Evolutionary conservation across 1,140 invertebrate genomes (phyloP).

Genomic region (Micrasema minimum): DNA sequence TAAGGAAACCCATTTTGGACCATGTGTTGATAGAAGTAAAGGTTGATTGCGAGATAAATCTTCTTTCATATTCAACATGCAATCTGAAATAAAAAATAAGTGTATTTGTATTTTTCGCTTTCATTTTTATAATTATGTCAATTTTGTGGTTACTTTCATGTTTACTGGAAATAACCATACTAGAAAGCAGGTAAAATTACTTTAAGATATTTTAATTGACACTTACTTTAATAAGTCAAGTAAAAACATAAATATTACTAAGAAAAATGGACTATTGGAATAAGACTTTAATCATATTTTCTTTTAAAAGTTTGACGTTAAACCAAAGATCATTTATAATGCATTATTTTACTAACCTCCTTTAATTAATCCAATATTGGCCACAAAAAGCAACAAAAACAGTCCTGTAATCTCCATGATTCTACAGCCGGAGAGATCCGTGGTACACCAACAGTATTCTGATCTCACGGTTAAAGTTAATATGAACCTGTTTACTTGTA

Average conservation of each 20-base stretch:
- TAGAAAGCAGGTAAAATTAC: no score
- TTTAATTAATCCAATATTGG: conserved; percentile 39
- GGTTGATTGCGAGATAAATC: conserved; percentile 51
- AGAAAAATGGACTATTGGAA: no score
- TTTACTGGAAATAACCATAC: no score
- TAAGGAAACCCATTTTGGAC: conserved; percentile 45
- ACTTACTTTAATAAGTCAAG: no score
- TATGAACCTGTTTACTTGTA: conserved; percentile 10
- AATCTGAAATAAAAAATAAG: conserved; percentile 49
- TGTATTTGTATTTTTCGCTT: no score
- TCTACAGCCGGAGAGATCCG: neutral
- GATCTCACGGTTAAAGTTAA: conserved; percentile 8
- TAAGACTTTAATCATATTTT: no score
- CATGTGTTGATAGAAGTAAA: conserved; percentile 36
- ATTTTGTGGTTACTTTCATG: no score
- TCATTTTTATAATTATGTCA: no score
- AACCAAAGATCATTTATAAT: no score
- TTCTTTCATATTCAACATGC: conserved; percentile 45
- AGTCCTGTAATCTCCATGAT: neutral
- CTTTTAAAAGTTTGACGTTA: no score
- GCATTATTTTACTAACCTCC: conserved; percentile 38
- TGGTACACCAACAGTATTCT: neutral
- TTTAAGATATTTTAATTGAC: no score
- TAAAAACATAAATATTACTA: no score
- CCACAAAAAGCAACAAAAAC: conserved; percentile 24